phyloP scores from a whole-genome alignment of 2,113 vertebrate genomes.

The Paracanthobrama guichenoti region DNA sequence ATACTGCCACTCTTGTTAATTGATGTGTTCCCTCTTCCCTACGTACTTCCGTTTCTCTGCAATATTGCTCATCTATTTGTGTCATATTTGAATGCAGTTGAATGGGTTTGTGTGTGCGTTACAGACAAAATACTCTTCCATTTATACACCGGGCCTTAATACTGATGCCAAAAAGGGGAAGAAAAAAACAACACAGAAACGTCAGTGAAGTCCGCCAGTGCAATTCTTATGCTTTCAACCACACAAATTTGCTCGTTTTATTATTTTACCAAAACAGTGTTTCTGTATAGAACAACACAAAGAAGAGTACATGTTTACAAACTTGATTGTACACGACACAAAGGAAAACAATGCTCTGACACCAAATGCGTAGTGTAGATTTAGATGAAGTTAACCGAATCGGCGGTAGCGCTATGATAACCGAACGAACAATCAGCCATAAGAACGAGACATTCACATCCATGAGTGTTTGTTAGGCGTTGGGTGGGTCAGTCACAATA shows the following conservation, averaged over 20 bases:
- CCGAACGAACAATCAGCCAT: conserved; percentile 33
- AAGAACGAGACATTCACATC: conserved; percentile 16
- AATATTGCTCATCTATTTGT: conserved; percentile 70
- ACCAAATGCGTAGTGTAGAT: conserved; percentile 31
- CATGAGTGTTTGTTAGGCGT: conserved; percentile 15
- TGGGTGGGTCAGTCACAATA: conserved; percentile 8
- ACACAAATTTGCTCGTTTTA: conserved; percentile 2
- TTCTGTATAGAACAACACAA: conserved; percentile 32
- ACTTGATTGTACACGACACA: conserved; percentile 36
- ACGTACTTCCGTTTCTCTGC: conserved; percentile 55
- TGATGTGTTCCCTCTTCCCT: conserved; percentile 67
- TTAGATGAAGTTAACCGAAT: conserved; percentile 23
- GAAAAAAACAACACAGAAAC: background rate
- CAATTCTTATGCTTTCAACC: conserved; percentile 33
- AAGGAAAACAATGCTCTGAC: conserved; percentile 36
- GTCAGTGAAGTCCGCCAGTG: conserved; percentile 36
- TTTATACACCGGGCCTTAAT: conserved; percentile 55
- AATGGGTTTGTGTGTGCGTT: background rate
- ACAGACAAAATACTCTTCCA: conserved; percentile 26
- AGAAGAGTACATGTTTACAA: conserved; percentile 52
- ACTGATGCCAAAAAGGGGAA: conserved; percentile 53
- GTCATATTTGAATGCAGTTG: conserved; percentile 39
- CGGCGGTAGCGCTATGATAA: background rate
- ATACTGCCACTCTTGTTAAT: conserved; percentile 60
- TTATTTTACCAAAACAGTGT: conserved; percentile 57